Base-by-base conservation (phyloP, 2,797 vertebrate species). In the Fundulus diaphanus region DNA sequence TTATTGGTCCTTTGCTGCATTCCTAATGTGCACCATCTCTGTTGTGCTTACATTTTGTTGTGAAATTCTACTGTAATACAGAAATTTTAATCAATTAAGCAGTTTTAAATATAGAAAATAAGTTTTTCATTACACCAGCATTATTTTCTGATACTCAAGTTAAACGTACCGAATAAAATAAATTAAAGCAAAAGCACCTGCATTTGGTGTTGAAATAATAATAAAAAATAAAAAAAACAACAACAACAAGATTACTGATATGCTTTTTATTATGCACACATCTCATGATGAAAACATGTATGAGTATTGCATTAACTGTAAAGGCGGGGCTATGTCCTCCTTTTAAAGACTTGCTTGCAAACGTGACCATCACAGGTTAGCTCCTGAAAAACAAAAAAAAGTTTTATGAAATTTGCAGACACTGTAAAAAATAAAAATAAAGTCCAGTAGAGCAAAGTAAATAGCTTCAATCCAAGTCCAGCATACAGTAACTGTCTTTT, bases 311-410 rank as follows among this genome's bases (percentile, higher is more conserved):
- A n/a, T 51, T 0, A 1, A 33, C 37, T 59, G 31, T 2, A 31
- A 54, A 72, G 33, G 57, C 7, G 37, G 31, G 13, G 68, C 94
- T 72, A 93, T 61, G 68, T 49, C 40, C 76, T 80, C 82, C 73
- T 92, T 90, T 93, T 94, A 79, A 72, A 95, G n/a, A 93, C 71
- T 89, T 95, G 94, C 80, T 92, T 94, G 93, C 93, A 95, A 87
- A 90, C 89, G 87, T 93, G 83, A 76, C 89, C 82, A 22, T 89
- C 92, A 87, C 94, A 95, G 54, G 81, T 90, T 1, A 95, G 77
- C 65, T 95, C 93, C 95, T 95, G 79, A 31, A 78, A 48, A 83
- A 61, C 75, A 22, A 84, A 63, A 82, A 33, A 5, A 2, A 22
- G 11, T 29, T n/a, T 66, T 44, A 27, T 15, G 2, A 42, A n/a